Evolutionary conservation across 2,888 invertebrate genomes (phyloP).

Genomic region (Drosophila atroscutellata): DNA sequence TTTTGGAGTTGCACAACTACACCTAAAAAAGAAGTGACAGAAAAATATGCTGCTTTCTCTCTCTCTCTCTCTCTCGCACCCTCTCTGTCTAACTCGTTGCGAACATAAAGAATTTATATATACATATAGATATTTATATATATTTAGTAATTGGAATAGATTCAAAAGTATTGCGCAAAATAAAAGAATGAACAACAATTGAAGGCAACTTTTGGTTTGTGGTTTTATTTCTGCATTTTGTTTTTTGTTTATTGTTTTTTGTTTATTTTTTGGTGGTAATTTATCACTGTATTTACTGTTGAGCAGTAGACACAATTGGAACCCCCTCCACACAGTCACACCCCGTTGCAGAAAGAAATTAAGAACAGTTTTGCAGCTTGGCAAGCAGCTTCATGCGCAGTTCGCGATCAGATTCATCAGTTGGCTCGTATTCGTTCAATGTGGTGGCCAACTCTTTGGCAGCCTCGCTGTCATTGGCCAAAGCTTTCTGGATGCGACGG

Average conservation of each 20-base stretch:
- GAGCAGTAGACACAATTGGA: background rate
- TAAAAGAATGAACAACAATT: background rate
- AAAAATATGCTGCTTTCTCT: background rate
- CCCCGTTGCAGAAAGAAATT: background rate
- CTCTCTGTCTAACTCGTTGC: background rate
- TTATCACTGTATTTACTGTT: background rate
- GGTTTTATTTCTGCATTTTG: background rate
- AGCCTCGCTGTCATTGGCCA: background rate
- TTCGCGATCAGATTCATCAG: constrained; percentile 10
- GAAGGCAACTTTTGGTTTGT: background rate
- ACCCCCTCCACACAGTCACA: background rate
- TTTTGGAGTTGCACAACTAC: background rate
- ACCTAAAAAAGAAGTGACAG: background rate
- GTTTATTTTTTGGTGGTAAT: background rate
- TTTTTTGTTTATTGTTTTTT: background rate
- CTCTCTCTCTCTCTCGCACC: background rate
- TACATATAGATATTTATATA: too few species aligned
- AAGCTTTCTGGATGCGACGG: constrained; percentile 2
- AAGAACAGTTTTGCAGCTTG: constrained; percentile 5
- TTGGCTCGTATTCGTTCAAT: constrained; percentile 3
- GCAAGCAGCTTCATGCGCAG: constrained; percentile 16
- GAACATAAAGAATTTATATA: background rate
- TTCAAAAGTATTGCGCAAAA: background rate
- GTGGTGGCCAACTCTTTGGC: background rate
- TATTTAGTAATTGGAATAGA: background rate